phyloP scores from a whole-genome alignment of 2,888 invertebrate species.

The Herminia tarsipennalis region DNA sequence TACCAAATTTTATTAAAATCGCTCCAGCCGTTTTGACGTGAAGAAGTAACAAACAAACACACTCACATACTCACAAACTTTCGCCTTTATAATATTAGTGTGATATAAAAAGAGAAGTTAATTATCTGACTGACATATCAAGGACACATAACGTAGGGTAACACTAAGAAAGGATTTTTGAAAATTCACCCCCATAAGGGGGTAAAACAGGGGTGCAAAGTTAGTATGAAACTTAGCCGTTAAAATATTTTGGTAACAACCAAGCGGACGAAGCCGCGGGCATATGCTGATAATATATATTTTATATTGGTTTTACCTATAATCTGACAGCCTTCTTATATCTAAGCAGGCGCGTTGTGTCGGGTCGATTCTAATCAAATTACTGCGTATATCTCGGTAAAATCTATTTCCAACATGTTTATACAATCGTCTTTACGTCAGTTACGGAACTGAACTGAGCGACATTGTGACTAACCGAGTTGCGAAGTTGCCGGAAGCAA shows the following conservation, averaged over 20 bases:
- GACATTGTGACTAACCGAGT: constrained; percentile 67
- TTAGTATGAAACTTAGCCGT: background rate
- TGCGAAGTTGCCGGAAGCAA: constrained; percentile 67
- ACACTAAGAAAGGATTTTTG: background rate
- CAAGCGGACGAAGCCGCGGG: no score
- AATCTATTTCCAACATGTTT: constrained; percentile 59
- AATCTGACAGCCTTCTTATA: no score
- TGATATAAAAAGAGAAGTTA: no score
- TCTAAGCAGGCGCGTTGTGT: constrained; percentile 29
- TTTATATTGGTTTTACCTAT: no score
- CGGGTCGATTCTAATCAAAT: constrained; percentile 37
- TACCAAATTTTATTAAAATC: no score
- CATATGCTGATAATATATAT: no score
- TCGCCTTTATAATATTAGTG: no score
- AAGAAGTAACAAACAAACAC: no score
- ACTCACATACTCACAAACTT: no score
- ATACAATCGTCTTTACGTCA: constrained; percentile 56
- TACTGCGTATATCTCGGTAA: constrained; percentile 44
- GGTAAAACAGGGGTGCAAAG: background rate
- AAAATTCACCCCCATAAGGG: background rate
- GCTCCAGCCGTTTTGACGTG: no score
- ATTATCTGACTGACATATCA: no score
- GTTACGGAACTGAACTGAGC: constrained; percentile 50
- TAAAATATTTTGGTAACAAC: no score
- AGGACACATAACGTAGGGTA: background rate